Percentiles rank a stretch among this genome's conserved stretches.
phyloP scores from a whole-genome alignment of 2,797 vertebrate genomes.

The Pangasius djambal region DNA sequence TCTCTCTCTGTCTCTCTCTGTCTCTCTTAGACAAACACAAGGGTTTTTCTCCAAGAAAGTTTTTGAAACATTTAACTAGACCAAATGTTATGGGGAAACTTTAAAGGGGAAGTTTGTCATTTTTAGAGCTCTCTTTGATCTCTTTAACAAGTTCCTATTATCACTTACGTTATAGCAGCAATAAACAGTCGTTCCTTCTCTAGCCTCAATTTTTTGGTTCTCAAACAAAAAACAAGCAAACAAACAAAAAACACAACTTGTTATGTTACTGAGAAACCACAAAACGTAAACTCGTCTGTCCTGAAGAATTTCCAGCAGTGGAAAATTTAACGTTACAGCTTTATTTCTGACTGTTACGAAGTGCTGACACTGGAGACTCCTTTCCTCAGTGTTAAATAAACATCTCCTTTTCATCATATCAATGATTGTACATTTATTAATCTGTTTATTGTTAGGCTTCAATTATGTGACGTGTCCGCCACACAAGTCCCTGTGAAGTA shows the following conservation, averaged over 20 bases:
- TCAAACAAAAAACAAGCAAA: neutral
- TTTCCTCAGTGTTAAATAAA: neutral
- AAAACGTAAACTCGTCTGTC: neutral
- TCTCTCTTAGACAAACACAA: neutral
- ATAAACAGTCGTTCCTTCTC: neutral
- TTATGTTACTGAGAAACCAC: neutral
- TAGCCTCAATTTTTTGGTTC: neutral
- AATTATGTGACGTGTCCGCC: neutral
- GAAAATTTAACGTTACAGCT: neutral
- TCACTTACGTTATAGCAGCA: neutral
- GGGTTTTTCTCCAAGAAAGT: neutral
- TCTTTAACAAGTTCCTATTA: neutral
- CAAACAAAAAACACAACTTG: neutral
- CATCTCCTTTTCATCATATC: neutral
- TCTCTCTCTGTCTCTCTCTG: neutral
- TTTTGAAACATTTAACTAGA: neutral
- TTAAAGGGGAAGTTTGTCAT: slow-evolving; percentile 1
- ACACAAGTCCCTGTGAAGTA: neutral
- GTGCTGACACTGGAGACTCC: neutral
- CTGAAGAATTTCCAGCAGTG: neutral
- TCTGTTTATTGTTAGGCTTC: neutral
- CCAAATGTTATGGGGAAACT: neutral
- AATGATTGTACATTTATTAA: neutral
- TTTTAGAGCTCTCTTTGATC: neutral
- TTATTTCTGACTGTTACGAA: neutral